Evolutionary conservation across 1,140 invertebrate genomes (phyloP).

Genomic region (Ceratina australensis): DNA sequence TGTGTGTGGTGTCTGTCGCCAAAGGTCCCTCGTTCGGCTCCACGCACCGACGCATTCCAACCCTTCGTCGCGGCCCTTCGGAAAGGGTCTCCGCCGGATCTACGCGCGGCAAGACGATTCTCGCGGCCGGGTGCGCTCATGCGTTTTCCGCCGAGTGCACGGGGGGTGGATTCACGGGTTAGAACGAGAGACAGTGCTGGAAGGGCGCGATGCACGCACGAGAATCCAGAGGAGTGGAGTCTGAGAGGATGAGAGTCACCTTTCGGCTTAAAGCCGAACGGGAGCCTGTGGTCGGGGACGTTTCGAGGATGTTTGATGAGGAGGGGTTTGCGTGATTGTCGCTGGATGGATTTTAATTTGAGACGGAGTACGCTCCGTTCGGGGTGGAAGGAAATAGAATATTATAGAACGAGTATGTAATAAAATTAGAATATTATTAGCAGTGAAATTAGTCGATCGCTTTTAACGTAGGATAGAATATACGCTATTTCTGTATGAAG

Average conservation of each 20-base stretch:
- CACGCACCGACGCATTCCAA: constrained; percentile 43
- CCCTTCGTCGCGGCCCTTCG: constrained; percentile 40
- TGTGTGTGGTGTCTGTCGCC: constrained; percentile 49
- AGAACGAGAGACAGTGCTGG: background rate
- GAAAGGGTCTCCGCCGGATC: constrained; percentile 25
- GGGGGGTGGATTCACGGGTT: background rate
- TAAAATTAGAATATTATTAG: no score
- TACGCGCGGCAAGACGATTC: constrained; percentile 60
- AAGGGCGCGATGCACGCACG: background rate
- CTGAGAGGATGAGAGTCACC: constrained; percentile 41
- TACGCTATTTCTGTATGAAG: background rate
- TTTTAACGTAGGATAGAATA: no score
- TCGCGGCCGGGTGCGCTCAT: constrained; percentile 56
- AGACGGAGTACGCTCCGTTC: no score
- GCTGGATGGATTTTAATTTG: constrained; percentile 25
- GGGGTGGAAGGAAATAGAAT: no score
- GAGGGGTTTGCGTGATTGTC: constrained; percentile 5
- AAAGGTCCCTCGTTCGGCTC: constrained; percentile 50
- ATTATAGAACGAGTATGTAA: no score
- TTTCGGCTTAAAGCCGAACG: constrained; percentile 18
- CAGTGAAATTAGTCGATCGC: no score
- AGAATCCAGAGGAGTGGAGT: constrained; percentile 32
- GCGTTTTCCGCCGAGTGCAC: constrained; percentile 58
- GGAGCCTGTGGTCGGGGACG: background rate
- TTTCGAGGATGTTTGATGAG: background rate